Conservation (phyloP, 1,140 invertebrate genomes). For the Samia ricini region DNA sequence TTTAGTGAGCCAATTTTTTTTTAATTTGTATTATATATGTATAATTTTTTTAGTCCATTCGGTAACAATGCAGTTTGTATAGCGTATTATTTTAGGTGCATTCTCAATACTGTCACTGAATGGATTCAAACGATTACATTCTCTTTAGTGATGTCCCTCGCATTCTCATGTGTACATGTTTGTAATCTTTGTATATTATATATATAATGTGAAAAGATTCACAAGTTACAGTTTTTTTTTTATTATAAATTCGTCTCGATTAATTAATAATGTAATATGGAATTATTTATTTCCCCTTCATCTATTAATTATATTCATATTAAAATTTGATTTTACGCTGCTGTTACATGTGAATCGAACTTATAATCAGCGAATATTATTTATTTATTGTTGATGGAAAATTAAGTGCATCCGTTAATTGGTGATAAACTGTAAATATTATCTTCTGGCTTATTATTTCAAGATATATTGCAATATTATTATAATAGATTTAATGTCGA, state of each 20-base stretch:
- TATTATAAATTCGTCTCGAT: neutral
- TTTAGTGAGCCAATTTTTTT: conserved; percentile 66
- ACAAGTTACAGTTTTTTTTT: neutral
- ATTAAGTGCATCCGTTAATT: neutral
- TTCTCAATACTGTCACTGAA: conserved; percentile 54
- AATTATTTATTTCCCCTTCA: neutral
- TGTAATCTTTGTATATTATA: conserved; percentile 18
- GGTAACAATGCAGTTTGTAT: conserved; percentile 44
- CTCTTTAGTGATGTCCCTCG: conserved; percentile 56
- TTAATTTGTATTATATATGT: conserved; percentile 69
- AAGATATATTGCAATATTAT: too few species aligned
- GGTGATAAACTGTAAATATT: neutral
- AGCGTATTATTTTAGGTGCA: conserved; percentile 40
- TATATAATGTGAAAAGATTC: neutral
- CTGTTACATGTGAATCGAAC: neutral
- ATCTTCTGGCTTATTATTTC: too few species aligned
- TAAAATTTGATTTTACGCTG: neutral
- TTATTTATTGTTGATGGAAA: neutral
- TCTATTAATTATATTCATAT: neutral
- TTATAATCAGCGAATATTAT: conserved; percentile 5
- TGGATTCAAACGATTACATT: conserved; percentile 50
- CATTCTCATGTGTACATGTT: conserved; percentile 40
- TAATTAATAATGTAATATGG: neutral
- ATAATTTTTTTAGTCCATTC: conserved; percentile 58
- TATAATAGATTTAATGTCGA: too few species aligned